Conservation (phyloP, 2,888 invertebrate genomes). For the Brachypterus glaber region DNA sequence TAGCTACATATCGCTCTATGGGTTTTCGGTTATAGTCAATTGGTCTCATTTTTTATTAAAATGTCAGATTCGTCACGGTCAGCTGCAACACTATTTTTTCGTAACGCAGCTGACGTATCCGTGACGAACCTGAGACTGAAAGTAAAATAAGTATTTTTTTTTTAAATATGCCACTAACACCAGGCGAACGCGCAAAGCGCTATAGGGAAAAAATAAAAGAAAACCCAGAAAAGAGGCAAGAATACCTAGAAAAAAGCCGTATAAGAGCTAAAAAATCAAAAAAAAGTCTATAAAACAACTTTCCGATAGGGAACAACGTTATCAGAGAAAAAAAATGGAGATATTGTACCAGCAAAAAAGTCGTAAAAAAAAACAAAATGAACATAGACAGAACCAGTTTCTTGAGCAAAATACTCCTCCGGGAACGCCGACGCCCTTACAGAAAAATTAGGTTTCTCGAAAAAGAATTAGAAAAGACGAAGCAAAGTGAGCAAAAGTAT, state of each 20-base stretch:
- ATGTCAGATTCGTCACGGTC: slow-evolving; percentile 2
- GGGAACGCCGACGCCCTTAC: background rate
- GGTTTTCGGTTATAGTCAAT: no score
- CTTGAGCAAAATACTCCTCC: background rate
- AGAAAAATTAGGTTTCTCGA: background rate
- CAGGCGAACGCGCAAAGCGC: slow-evolving; percentile 1
- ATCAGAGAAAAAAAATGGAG: background rate
- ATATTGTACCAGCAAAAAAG: background rate
- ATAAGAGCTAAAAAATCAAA: background rate
- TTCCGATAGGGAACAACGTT: background rate
- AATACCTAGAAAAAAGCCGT: background rate
- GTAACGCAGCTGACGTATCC: background rate
- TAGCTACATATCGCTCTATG: no score
- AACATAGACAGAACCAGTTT: background rate
- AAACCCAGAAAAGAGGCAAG: slow-evolving; percentile 2
- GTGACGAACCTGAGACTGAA: slow-evolving; percentile 1
- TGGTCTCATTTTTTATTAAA: background rate
- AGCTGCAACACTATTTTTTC: background rate
- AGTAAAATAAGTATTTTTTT: background rate
- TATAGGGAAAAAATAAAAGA: slow-evolving; percentile 2
- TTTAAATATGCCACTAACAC: background rate
- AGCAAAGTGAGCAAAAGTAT: background rate
- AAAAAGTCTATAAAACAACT: background rate
- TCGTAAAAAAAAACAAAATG: background rate
- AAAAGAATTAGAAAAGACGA: background rate